phyloP scores from a whole-genome alignment of 23 tunicate genomes.

The Pegea sp. region DNA sequence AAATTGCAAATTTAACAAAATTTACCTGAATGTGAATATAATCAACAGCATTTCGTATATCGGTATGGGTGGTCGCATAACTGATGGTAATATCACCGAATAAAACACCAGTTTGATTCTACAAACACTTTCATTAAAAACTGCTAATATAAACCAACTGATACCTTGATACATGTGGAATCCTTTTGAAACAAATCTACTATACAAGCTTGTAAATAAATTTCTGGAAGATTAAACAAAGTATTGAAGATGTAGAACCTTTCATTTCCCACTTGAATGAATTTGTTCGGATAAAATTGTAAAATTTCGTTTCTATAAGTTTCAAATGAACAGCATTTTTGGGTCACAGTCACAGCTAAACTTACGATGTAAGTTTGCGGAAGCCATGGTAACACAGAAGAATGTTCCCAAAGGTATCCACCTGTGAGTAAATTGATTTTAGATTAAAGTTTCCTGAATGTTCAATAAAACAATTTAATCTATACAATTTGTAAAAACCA shows the following conservation, averaged over 20 bases:
- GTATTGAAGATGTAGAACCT: slow-evolving; percentile 92
- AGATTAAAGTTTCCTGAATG: no score
- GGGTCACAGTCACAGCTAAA: no score
- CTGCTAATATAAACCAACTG: no score
- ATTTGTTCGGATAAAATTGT: slow-evolving; percentile 88
- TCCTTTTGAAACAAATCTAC: slow-evolving; percentile 72
- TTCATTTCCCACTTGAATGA: slow-evolving; percentile 61
- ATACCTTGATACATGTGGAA: no score
- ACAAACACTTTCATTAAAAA: no score
- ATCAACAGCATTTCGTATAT: slow-evolving; percentile 76
- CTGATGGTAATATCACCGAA: slow-evolving; percentile 51
- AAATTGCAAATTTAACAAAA: neutral
- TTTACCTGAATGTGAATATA: slow-evolving; percentile 54
- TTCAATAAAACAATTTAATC: no score
- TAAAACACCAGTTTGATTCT: slow-evolving; percentile 52
- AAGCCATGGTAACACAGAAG: no score
- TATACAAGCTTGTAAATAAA: slow-evolving; percentile 83
- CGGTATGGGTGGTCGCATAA: slow-evolving; percentile 66
- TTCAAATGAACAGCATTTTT: no score
- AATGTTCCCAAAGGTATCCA: no score
- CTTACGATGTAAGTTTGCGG: no score
- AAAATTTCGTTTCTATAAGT: slow-evolving; percentile 51
- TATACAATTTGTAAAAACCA: no score
- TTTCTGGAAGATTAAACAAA: slow-evolving; percentile 94
- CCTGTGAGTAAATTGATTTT: no score